A percentile compares a stretch with the other conserved stretches of the same genome.
These are phyloP conservation scores for Bovichtus diacanthus DNA, from an alignment of 2,797 vertebrate genomes.

Conservation along the genomic window DNA sequence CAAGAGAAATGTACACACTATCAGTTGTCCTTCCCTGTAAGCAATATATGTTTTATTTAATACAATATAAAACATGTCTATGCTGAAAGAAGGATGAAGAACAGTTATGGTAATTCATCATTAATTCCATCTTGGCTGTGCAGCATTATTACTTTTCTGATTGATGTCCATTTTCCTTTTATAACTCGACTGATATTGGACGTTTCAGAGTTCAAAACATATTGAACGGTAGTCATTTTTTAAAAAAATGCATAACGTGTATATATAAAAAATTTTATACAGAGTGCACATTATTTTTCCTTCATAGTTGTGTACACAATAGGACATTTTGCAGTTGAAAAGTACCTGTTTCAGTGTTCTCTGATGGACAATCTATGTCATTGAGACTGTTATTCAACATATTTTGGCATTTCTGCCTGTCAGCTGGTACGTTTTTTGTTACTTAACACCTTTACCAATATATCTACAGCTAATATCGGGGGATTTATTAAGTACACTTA, in stretches of 20 bases:
- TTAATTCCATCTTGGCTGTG: background rate
- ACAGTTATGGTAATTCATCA: background rate
- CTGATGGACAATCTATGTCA: background rate
- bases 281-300: background rate
- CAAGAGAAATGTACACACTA: background rate
- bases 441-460: background rate
- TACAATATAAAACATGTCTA: background rate
- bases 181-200: background rate
- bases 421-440: background rate
- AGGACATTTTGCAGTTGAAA: background rate
- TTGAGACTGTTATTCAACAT: background rate
- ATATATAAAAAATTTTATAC: background rate
- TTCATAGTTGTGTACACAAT: background rate
- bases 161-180: background rate
- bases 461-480: background rate
- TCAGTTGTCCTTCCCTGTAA: background rate
- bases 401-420: background rate
- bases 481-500: background rate
- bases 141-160: background rate
- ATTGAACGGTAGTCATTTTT: background rate
- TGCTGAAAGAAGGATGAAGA: background rate
- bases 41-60: background rate
- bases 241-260: background rate
- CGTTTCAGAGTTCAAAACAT: background rate
- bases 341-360: background rate